Percentiles rank a stretch among this genome's conserved stretches.
These are phyloP conservation scores for Propithecus perrieri DNA, from an alignment of 2,797 vertebrate genomes.

Conservation along the genomic window DNA sequence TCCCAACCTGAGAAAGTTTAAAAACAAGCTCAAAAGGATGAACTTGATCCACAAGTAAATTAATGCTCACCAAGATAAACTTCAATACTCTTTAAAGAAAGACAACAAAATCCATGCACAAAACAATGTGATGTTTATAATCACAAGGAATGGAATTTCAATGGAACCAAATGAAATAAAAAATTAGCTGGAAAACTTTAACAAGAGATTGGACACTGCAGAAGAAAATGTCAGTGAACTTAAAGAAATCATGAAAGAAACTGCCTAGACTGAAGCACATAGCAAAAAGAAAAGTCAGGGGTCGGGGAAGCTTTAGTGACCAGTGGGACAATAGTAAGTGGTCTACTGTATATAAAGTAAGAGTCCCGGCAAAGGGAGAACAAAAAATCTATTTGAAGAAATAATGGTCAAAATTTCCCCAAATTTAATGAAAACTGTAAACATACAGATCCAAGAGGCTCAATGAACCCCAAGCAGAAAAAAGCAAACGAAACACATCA, in stretches of 20 bases:
- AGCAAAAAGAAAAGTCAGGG: background rate
- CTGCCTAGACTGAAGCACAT: background rate
- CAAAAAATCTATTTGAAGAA: background rate
- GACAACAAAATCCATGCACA: background rate
- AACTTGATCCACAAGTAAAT: background rate
- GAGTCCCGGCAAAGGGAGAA: background rate
- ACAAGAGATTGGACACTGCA: background rate
- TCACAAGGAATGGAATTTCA: background rate
- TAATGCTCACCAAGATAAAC: constrained; percentile 1
- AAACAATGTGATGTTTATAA: background rate
- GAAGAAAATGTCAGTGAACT: background rate
- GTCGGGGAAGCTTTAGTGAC: background rate
- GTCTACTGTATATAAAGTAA: background rate
- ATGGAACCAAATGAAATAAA: constrained; percentile 14
- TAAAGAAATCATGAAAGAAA: background rate
- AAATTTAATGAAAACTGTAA: background rate
- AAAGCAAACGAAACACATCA: background rate
- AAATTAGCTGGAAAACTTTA: background rate
- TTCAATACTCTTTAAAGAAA: background rate
- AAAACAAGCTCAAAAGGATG: background rate
- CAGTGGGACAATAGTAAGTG: background rate
- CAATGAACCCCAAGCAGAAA: background rate
- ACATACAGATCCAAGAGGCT: background rate
- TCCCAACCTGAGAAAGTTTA: background rate
- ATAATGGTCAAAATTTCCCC: background rate